These are phyloP conservation scores for Bombus soroeensis DNA, from an alignment of 1,140 invertebrate species.

Conservation along the genomic window DNA sequence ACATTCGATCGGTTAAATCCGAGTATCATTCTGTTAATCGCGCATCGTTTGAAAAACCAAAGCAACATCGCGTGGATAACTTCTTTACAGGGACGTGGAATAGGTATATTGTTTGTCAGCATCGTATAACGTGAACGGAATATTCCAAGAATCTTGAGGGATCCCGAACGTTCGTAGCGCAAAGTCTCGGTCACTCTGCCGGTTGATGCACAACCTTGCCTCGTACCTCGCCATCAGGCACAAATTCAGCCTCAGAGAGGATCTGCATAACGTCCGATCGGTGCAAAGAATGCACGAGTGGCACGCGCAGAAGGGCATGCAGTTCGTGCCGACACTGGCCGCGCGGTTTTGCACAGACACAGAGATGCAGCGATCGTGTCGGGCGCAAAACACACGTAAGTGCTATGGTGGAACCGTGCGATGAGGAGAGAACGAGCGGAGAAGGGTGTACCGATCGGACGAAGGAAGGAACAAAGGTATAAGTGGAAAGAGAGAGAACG, in stretches of 20 bases:
- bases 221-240: constrained; percentile 32
- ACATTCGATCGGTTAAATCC: no score
- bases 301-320: constrained; percentile 51
- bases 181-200: constrained; percentile 23
- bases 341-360: constrained; percentile 37
- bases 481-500: background rate
- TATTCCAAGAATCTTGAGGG: background rate
- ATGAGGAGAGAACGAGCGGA: background rate
- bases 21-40: background rate
- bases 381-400: constrained; percentile 34
- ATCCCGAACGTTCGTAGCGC: background rate
- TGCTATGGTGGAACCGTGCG: background rate
- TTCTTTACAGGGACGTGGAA: background rate
- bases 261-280: constrained; percentile 54
- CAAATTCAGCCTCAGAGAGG: constrained; percentile 41
- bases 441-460: background rate
- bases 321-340: constrained; percentile 47
- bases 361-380: constrained; percentile 42
- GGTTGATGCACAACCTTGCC: constrained; percentile 42
- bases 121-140: background rate
- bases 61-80: background rate
- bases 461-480: background rate
- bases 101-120: background rate
- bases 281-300: constrained; percentile 50
- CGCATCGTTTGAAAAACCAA: no score